Evolutionary conservation across 2,113 vertebrate species (phyloP).

Genomic region (Trogon surrucura): DNA sequence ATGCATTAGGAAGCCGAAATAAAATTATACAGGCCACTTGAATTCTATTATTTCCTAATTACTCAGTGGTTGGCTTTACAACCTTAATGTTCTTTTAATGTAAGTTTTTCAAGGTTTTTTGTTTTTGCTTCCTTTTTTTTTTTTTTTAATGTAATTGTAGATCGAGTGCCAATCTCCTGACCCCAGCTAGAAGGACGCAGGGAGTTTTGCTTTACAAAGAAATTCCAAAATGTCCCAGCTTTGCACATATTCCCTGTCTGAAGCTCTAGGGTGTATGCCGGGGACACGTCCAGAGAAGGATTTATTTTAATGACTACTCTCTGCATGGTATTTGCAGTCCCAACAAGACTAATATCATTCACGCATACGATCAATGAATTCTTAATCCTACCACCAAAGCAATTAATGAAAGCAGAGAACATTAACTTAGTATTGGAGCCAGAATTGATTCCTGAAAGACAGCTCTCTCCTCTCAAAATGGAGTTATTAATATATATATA

Average conservation of each 20-base stretch:
- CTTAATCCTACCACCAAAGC: conserved; percentile 28
- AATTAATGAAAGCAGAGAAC: conserved; percentile 50
- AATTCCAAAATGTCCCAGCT: not conserved
- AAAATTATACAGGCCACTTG: conserved; percentile 53
- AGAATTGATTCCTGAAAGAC: conserved; percentile 23
- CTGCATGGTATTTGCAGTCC: conserved; percentile 1
- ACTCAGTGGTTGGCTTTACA: conserved; percentile 47
- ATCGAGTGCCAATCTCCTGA: not conserved
- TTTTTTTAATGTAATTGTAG: not conserved
- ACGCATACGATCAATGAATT: conserved; percentile 16
- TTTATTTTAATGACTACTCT: conserved; percentile 1
- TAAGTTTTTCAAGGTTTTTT: not conserved
- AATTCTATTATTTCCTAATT: conserved; percentile 55
- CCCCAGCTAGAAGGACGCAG: not conserved
- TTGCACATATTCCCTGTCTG: not conserved
- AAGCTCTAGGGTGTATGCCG: not conserved
- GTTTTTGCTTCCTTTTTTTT: not conserved
- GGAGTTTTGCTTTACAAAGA: not conserved
- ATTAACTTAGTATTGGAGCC: not conserved
- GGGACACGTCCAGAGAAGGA: not conserved
- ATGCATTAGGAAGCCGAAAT: conserved; percentile 38
- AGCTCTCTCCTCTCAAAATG: not conserved
- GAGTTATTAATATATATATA: not conserved
- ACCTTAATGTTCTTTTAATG: conserved; percentile 26
- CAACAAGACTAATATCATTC: conserved; percentile 12